A percentile compares a stretch with the other conserved stretches of the same genome.
These are phyloP conservation scores for Equus przewalskii DNA, from an alignment of 2,113 vertebrate genomes.

Conservation along the genomic window DNA sequence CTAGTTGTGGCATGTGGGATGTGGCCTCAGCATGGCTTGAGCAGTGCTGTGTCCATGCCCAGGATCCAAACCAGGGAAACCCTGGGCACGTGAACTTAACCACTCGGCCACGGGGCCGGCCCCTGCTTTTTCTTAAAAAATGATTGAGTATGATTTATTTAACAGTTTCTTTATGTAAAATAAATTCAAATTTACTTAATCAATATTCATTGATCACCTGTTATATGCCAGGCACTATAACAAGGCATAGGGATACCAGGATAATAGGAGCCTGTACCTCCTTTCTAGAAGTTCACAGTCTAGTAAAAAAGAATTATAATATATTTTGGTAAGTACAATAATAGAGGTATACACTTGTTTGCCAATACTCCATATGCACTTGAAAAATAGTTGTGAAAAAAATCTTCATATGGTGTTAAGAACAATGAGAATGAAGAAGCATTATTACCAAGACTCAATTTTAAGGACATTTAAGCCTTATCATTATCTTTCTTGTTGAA, in stretches of 20 bases:
- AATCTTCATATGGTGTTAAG: background rate
- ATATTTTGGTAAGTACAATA: background rate
- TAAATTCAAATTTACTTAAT: background rate
- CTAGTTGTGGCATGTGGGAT: no score
- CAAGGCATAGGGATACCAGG: background rate
- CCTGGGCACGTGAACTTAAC: no score
- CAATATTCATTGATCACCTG: background rate
- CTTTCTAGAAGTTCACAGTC: background rate
- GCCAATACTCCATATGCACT: background rate
- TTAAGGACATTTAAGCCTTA: background rate
- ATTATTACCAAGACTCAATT: background rate
- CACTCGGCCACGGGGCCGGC: no score
- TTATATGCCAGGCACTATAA: background rate
- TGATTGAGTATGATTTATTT: constrained; percentile 16
- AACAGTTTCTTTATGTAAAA: constrained; percentile 16
- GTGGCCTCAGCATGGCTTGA: no score
- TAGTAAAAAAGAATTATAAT: background rate
- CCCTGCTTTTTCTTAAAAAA: constrained; percentile 6
- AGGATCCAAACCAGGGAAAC: no score
- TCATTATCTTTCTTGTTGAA: background rate
- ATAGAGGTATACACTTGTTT: background rate
- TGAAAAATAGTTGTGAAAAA: background rate
- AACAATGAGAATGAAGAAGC: background rate
- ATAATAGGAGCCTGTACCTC: background rate
- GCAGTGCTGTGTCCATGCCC: no score